Base-by-base conservation (phyloP, 2,113 vertebrate species). In the Apteryx owenii region DNA sequence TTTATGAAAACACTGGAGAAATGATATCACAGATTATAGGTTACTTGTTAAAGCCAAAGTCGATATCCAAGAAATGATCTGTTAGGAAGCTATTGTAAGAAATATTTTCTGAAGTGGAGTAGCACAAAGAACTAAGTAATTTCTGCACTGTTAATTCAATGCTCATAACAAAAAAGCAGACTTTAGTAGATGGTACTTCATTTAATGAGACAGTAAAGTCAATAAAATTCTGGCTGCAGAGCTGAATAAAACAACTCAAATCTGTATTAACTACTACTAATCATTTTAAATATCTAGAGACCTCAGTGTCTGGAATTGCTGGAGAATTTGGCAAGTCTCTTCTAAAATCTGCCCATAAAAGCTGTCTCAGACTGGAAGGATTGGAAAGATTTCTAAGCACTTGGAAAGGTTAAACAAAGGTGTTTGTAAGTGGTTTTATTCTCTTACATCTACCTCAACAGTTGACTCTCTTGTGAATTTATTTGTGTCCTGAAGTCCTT, bases 321-420 rank as follows among this genome's bases (percentile, higher is more conserved):
- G 64, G 86, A 89, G 29, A 95, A 70, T 66, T 89, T 91, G 66
- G 36, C 77, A 85, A 51, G 33, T 38, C 9, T 68, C 6, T 81
- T 78, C 51, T 66, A 56, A 87, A 86, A 61, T 85, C 82, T 92
- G 54, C 56, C 23, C 10, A 46, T 46, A 90, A 85, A 95, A 87
- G 79, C 64, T 89, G 38, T 87, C 76, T 90, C 71, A 62, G 44
- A 60, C 6, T 36, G 23, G 50, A 90, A 85, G 44, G 95, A 84
- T 28, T 89, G 71, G 46, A 91, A 21, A 38, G 23, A 94, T 71
- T 89, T 94, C 70, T 62, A 44, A 89, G 26, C 1, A 1, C 48
- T 82, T 89, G 48, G 58, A 91, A 85, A 93, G 66, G 70, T 88
- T 91, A 91, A 96, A 76, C 28, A 82, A 85, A 94, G 81, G 62